These are phyloP conservation scores for Heteronetta atricapilla DNA, from an alignment of 2,113 vertebrate species.

Conservation along the genomic window DNA sequence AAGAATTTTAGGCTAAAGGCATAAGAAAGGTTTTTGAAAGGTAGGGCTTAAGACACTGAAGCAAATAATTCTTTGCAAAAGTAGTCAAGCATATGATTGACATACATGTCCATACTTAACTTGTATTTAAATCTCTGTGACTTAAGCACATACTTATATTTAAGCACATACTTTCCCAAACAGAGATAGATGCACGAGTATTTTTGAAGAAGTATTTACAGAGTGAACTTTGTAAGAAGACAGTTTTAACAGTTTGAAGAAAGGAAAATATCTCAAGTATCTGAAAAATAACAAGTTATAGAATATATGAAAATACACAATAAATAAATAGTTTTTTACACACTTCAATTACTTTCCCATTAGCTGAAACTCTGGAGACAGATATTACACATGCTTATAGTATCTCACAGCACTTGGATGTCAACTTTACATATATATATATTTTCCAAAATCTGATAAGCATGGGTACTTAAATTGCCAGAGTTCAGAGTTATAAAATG, in stretches of 20 bases:
- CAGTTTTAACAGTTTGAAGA: not conserved
- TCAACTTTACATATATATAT: constrained; percentile 60
- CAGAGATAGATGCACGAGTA: not conserved
- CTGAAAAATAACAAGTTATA: not conserved
- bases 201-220: not conserved
- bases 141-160: not conserved
- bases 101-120: not conserved
- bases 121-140: not conserved
- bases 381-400: not conserved
- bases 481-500: constrained; percentile 23
- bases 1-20: not conserved
- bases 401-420: constrained; percentile 1
- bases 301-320: not conserved
- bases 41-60: not conserved
- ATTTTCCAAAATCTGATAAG: constrained; percentile 32
- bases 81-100: not conserved
- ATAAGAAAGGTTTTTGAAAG: not conserved
- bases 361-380: not conserved
- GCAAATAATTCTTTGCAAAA: not conserved
- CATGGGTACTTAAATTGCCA: not conserved
- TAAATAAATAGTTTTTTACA: not conserved
- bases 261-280: not conserved
- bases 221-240: not conserved
- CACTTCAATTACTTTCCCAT: constrained; percentile 10
- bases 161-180: not conserved